A percentile compares a stretch with the other conserved stretches of the same genome.
Conservation (phyloP, 2,888 invertebrate species). For the Melitaea athalia region DNA sequence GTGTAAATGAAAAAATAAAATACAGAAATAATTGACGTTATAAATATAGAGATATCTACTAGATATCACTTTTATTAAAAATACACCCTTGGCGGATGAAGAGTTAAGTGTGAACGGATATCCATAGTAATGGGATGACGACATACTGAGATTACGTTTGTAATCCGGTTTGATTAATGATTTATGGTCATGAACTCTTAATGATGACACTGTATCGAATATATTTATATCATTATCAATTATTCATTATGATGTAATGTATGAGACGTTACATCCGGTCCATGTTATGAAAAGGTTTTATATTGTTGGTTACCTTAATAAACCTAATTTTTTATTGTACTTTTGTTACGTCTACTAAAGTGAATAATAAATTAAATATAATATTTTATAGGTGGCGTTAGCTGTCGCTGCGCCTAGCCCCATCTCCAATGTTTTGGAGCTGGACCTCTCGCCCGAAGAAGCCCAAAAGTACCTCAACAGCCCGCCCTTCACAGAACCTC, state of each 20-base stretch:
- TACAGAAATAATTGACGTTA: no score
- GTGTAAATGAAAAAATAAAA: no score
- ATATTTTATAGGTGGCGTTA: conserved; percentile 56
- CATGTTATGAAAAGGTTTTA: background rate
- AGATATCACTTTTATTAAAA: no score
- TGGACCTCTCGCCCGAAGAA: conserved; percentile 72
- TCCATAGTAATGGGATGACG: conserved; percentile 32
- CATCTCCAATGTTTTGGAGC: conserved; percentile 58
- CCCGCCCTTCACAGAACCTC: conserved; percentile 66
- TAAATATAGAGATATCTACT: no score
- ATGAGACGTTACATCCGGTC: background rate
- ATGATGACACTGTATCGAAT: background rate
- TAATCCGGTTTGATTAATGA: conserved; percentile 27
- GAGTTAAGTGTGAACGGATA: background rate
- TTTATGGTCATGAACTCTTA: conserved; percentile 8
- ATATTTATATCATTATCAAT: no score
- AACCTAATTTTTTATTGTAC: no score
- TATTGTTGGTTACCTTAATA: no score
- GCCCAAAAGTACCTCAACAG: conserved; percentile 69
- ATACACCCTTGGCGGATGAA: background rate
- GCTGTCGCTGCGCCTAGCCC: conserved; percentile 57
- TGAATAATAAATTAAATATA: background rate
- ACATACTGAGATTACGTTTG: conserved; percentile 9
- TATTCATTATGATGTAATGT: no score
- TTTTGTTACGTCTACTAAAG: background rate